A percentile compares a stretch with the other conserved stretches of the same genome.
These are phyloP conservation scores for Hippocampus comes DNA, from an alignment of 2,113 vertebrate species.

Conservation along the genomic window DNA sequence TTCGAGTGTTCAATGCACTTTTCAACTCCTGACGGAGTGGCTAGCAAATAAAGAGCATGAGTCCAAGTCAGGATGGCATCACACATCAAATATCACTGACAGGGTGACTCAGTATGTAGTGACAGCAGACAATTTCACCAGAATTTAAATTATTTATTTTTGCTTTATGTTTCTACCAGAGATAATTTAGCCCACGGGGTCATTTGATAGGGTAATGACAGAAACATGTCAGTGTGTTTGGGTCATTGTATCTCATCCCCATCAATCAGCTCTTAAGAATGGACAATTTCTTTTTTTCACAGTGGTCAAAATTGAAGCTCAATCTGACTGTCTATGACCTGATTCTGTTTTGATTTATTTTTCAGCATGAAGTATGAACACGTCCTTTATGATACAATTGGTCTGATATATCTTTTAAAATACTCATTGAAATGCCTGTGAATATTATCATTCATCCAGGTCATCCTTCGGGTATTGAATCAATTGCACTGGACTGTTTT, in stretches of 20 bases:
- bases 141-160: no score
- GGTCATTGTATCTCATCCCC: conserved; percentile 27
- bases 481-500: no score
- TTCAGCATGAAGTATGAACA: neutral
- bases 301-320: conserved; percentile 16
- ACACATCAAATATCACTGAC: no score
- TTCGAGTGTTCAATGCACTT: no score
- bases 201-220: conserved; percentile 66
- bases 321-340: neutral
- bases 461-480: no score
- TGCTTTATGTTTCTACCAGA: conserved; percentile 15
- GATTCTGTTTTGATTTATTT: neutral
- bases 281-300: conserved; percentile 22
- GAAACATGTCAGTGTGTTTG: conserved; percentile 48
- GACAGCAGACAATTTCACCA: no score
- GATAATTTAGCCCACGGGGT: conserved; percentile 52
- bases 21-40: no score
- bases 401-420: neutral
- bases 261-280: conserved; percentile 48
- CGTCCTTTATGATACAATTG: neutral
- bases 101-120: no score
- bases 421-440: neutral
- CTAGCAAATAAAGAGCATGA: no score
- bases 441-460: no score
- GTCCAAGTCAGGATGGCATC: no score